phyloP scores from a whole-genome alignment of 2,888 invertebrate genomes.

The Nymphalis urticae region DNA sequence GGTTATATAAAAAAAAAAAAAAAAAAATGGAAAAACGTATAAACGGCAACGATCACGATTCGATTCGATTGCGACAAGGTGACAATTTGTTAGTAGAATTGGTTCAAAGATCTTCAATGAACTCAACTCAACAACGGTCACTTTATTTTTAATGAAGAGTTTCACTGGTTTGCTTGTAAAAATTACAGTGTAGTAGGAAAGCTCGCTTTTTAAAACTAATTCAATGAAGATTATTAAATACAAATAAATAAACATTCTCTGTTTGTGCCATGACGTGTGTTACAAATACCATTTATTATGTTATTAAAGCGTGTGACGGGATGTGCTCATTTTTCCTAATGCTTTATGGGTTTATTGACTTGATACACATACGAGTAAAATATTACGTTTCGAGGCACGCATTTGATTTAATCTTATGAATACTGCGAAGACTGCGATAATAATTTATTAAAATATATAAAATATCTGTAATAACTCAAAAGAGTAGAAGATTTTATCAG shows the following conservation, averaged over 20 bases:
- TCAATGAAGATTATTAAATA: neutral
- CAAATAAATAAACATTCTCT: neutral
- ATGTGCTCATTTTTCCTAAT: conserved; percentile 27
- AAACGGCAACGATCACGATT: too few species aligned
- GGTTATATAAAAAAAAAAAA: too few species aligned
- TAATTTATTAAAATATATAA: neutral
- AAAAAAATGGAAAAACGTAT: too few species aligned
- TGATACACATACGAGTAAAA: conserved; percentile 9
- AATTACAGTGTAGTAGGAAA: too few species aligned
- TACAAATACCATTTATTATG: conserved; percentile 2
- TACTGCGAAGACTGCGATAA: neutral
- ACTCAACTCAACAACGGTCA: too few species aligned
- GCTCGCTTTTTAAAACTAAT: neutral
- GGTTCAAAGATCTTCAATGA: too few species aligned
- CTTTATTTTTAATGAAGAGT: too few species aligned
- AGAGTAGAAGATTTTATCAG: too few species aligned
- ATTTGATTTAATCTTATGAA: neutral
- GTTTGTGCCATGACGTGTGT: neutral
- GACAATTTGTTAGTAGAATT: too few species aligned
- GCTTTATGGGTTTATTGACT: conserved; percentile 29
- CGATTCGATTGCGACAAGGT: too few species aligned
- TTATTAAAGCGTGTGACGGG: conserved; percentile 21
- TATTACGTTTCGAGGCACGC: neutral
- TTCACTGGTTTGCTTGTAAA: too few species aligned
- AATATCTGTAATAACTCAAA: neutral